Percentiles rank a stretch among this genome's conserved stretches.
These are phyloP conservation scores for Lepidothrix coronata DNA, from an alignment of 2,113 vertebrate genomes.

Conservation along the genomic window DNA sequence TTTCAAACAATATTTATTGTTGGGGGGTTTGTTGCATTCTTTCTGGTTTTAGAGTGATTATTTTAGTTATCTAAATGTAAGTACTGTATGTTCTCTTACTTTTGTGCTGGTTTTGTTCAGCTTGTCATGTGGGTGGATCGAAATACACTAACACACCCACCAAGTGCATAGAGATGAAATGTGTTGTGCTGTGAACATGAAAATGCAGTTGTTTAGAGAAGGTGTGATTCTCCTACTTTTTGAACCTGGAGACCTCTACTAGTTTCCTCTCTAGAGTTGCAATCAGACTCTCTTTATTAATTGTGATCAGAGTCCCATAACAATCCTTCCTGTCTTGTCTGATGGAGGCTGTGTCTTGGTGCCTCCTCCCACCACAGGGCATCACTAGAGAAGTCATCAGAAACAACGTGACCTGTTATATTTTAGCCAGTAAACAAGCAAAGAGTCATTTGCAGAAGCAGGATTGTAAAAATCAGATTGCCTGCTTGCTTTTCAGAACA, in stretches of 20 bases:
- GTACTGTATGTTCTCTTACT: conserved; percentile 67
- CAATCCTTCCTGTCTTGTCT: not conserved
- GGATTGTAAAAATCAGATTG: not conserved
- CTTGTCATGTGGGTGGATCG: conserved; percentile 59
- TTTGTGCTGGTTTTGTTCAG: conserved; percentile 65
- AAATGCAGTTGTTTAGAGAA: conserved; percentile 62
- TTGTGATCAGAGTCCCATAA: not conserved
- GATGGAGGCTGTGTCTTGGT: not conserved
- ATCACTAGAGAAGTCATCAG: not conserved
- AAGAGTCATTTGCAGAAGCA: not conserved
- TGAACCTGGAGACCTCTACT: conserved; percentile 8
- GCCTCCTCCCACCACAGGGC: not conserved
- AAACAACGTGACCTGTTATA: not conserved
- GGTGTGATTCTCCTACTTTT: conserved; percentile 14
- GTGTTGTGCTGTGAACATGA: conserved; percentile 48
- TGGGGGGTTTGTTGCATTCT: not conserved
- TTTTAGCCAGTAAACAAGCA: not conserved
- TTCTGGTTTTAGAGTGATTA: conserved; percentile 37
- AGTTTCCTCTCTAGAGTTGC: not conserved
- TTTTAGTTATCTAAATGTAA: conserved; percentile 53
- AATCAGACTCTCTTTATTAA: not conserved
- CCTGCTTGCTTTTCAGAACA: conserved; percentile 11
- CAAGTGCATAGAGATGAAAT: conserved; percentile 53
- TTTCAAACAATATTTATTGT: not conserved
- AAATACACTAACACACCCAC: conserved; percentile 66